A percentile compares a stretch with the other conserved stretches of the same genome.
Evolutionary conservation across 2,113 vertebrate genomes (phyloP).

Genomic region (Phylloscopus trochiloides): DNA sequence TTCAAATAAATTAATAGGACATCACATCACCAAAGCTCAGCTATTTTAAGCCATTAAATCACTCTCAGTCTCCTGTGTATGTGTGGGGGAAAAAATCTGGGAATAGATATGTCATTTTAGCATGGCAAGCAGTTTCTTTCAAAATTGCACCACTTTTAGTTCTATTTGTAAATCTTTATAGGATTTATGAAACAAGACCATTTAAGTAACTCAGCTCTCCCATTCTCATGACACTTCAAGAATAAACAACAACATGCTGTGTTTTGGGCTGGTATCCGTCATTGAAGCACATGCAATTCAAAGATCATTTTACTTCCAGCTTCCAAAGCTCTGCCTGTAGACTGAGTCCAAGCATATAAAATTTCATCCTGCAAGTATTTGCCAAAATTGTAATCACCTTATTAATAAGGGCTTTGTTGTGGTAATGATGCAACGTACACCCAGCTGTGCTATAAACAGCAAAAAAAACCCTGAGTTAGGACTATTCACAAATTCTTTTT

Average conservation of each 20-base stretch:
- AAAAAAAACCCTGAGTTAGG: background rate
- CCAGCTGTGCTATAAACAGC: background rate
- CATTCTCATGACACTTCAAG: background rate
- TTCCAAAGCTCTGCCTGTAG: background rate
- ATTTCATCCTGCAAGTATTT: background rate
- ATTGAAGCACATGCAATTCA: background rate
- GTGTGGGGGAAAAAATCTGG: background rate
- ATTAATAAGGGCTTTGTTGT: background rate
- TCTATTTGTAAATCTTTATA: background rate
- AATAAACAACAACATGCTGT: background rate
- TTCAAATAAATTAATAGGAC: background rate
- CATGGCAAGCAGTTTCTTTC: background rate
- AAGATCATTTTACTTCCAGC: background rate
- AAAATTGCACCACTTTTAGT: background rate
- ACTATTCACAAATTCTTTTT: background rate
- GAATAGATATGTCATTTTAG: background rate
- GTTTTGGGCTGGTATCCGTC: background rate
- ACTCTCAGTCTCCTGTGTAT: background rate
- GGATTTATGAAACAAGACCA: background rate
- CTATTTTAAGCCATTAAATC: background rate
- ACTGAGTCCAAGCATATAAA: background rate
- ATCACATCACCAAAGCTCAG: background rate
- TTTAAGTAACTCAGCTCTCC: constrained; percentile 7
- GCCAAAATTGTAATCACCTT: background rate
- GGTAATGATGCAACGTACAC: background rate